Conservation (phyloP, 2,797 vertebrate species). For the Eulemur albifrons region DNA sequence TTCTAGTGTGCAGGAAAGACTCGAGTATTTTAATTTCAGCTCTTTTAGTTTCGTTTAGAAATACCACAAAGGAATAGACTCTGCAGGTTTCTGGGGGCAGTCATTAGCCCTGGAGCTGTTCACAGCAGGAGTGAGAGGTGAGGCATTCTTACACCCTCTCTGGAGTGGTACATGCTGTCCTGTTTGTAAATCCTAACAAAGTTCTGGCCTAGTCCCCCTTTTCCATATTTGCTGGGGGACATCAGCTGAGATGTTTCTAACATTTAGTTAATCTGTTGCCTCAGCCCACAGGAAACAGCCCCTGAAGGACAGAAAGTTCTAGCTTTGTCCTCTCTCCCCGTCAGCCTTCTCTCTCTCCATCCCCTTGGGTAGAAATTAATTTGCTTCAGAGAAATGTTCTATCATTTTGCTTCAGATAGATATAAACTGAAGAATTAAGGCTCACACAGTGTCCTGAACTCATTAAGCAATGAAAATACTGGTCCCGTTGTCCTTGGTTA, state of each 20-base stretch:
- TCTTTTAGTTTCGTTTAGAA: slow-evolving; percentile 11
- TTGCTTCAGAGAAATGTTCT: slow-evolving; percentile 1
- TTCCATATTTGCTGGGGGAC: background rate
- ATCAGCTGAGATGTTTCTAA: background rate
- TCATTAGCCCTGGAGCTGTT: background rate
- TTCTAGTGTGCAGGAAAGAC: background rate
- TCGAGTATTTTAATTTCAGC: background rate
- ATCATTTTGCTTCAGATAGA: slow-evolving; percentile 25
- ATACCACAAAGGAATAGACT: background rate
- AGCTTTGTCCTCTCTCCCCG: background rate
- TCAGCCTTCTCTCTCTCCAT: background rate
- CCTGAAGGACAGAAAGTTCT: background rate
- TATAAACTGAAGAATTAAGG: background rate
- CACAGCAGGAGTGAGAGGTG: background rate
- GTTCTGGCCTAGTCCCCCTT: background rate
- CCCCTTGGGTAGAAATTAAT: background rate
- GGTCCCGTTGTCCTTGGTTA: background rate
- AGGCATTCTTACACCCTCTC: background rate
- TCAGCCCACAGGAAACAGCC: background rate
- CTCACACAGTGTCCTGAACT: background rate
- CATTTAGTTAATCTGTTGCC: background rate
- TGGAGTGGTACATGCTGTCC: background rate
- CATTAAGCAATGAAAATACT: background rate
- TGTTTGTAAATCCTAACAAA: background rate
- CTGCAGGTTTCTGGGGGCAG: background rate